phyloP scores from a whole-genome alignment of 2,797 vertebrate genomes.

The Clarias platycephalus region DNA sequence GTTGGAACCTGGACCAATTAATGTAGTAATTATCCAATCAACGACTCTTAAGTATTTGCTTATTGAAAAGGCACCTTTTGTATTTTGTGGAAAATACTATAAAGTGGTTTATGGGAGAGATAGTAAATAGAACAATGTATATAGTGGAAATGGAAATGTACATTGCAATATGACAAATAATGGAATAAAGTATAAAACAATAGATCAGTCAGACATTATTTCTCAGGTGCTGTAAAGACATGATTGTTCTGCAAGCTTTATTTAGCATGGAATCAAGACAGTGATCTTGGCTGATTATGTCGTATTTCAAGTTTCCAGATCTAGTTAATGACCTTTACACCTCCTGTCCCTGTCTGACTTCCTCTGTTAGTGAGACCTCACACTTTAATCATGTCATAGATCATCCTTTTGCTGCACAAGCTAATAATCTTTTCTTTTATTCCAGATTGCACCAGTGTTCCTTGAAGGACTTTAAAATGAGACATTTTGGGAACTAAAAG shows the following conservation, averaged over 20 bases:
- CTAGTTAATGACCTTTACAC: constrained; percentile 6
- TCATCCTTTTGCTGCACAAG: constrained; percentile 11
- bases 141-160: too few relatives aligned
- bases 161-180: not conserved
- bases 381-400: constrained; percentile 17
- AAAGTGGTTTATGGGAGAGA: not conserved
- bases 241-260: not conserved
- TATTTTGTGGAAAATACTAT: not conserved
- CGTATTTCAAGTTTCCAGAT: not conserved
- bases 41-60: too few relatives aligned
- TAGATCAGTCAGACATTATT: not conserved
- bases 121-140: not conserved
- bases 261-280: not conserved
- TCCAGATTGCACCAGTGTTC: constrained; percentile 37
- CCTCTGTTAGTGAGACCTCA: constrained; percentile 15
- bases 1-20: too few relatives aligned
- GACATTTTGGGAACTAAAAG: constrained; percentile 29
- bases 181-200: not conserved
- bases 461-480: constrained; percentile 28
- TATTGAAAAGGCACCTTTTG: too few relatives aligned
- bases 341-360: constrained; percentile 1
- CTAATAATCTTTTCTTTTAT: constrained; percentile 30
- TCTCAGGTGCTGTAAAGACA: not conserved
- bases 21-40: too few relatives aligned
- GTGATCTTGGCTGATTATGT: not conserved